phyloP scores from a whole-genome alignment of 2,888 invertebrate genomes.

The Aporophyla lueneburgensis region DNA sequence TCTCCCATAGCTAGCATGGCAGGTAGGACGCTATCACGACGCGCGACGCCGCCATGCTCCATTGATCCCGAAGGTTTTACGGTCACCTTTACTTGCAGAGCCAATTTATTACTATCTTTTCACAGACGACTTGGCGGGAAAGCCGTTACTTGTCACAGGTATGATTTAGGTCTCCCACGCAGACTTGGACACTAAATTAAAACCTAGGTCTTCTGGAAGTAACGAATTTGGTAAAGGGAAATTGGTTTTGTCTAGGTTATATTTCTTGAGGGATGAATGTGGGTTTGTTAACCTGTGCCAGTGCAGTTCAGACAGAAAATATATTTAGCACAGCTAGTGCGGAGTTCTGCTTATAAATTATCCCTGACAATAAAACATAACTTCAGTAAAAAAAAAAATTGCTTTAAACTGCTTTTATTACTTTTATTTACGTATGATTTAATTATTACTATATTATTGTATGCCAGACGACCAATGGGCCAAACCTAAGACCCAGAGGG shows the following conservation, averaged over 20 bases:
- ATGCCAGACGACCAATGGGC: too few relatives aligned
- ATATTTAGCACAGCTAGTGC: too few relatives aligned
- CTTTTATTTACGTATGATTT: too few relatives aligned
- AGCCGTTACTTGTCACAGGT: conserved; percentile 82
- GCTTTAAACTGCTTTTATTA: too few relatives aligned
- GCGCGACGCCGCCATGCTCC: conserved; percentile 68
- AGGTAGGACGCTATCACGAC: conserved; percentile 56
- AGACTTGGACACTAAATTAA: conserved; percentile 81
- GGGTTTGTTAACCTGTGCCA: neutral
- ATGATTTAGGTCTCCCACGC: conserved; percentile 82
- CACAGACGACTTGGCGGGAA: conserved; percentile 74
- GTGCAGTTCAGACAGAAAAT: too few relatives aligned
- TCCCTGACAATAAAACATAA: too few relatives aligned
- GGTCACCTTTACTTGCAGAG: conserved; percentile 69
- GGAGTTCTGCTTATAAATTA: too few relatives aligned
- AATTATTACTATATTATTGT: too few relatives aligned
- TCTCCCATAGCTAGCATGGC: conserved; percentile 50
- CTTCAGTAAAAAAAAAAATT: too few relatives aligned
- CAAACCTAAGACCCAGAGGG: too few relatives aligned
- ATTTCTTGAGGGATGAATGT: neutral
- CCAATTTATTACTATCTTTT: conserved; percentile 85
- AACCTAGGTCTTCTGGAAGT: conserved; percentile 69
- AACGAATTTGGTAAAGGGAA: conserved; percentile 48
- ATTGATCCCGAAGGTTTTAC: conserved; percentile 77
- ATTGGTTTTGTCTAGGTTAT: conserved; percentile 53